Evolutionary conservation across 2,888 invertebrate genomes (phyloP).

Genomic region (Heliconius ismenius): DNA sequence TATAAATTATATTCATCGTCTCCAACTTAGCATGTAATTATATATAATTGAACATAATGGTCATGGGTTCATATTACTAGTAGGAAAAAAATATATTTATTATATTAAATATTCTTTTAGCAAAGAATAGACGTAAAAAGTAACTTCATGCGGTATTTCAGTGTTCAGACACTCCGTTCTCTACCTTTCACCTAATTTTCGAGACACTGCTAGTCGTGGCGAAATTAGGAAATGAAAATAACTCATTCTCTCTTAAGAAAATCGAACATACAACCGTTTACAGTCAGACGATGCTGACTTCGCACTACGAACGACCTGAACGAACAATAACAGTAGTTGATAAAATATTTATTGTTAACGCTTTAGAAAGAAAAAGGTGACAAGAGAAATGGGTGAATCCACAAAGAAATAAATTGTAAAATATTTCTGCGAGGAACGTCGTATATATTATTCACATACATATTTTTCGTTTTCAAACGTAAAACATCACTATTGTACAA

Average conservation of each 20-base stretch:
- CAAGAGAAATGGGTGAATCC: neutral
- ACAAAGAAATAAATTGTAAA: slow-evolving; percentile 1
- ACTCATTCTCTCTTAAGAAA: neutral
- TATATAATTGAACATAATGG: neutral
- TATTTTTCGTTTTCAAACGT: slow-evolving; percentile 7
- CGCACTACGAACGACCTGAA: neutral
- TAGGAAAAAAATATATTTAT: neutral
- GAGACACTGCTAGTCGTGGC: no score
- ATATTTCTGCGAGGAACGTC: neutral
- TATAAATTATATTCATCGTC: slow-evolving; percentile 1
- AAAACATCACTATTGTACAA: slow-evolving; percentile 10
- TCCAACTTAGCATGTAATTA: neutral
- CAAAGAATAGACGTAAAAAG: neutral
- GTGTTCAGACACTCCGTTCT: neutral
- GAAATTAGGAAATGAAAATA: neutral
- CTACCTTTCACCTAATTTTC: neutral
- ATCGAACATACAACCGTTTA: neutral
- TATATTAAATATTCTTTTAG: neutral
- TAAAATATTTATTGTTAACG: slow-evolving; percentile 1
- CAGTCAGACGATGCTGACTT: neutral
- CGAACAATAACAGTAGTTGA: neutral
- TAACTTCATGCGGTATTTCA: no score
- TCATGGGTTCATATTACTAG: neutral
- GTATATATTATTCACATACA: slow-evolving; percentile 11
- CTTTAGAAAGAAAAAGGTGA: slow-evolving; percentile 1